Evolutionary conservation across 37 sponge, comb jelly and placozoan genomes (phyloP).

Genomic region (Amphimedon queenslandica): DNA sequence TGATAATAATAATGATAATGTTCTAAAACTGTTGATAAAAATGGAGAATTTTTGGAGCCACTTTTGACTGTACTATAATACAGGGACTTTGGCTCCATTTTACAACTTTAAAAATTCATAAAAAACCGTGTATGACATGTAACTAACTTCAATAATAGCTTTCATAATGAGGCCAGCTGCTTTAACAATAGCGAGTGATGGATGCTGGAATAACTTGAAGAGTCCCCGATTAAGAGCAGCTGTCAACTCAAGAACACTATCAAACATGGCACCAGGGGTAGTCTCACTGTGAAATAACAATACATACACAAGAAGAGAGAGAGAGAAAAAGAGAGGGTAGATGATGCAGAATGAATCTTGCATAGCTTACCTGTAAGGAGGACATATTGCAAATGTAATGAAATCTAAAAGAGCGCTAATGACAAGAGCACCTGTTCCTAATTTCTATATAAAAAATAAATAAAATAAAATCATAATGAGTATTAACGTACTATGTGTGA

Average conservation of each 20-base stretch:
- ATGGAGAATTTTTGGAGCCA: background rate
- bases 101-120: too few relatives aligned
- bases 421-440: slow-evolving; percentile 92
- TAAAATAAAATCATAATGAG: background rate
- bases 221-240: slow-evolving; percentile 82
- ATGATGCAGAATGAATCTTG: background rate
- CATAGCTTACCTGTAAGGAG: slow-evolving; percentile 83
- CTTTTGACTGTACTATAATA: background rate
- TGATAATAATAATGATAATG: background rate
- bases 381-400: slow-evolving; percentile 98
- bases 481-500: slow-evolving; percentile 49
- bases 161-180: slow-evolving; percentile 98
- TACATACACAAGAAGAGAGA: too few relatives aligned
- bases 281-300: slow-evolving; percentile 76
- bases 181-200: slow-evolving; percentile 94
- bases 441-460: background rate
- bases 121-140: too few relatives aligned
- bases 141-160: slow-evolving; percentile 84
- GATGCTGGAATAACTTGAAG: slow-evolving; percentile 96
- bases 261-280: slow-evolving; percentile 87
- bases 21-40: background rate
- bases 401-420: slow-evolving; percentile 96
- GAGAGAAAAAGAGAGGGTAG: too few relatives aligned
- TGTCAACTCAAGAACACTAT: slow-evolving; percentile 84
- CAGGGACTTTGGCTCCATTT: too few relatives aligned